phyloP scores from a whole-genome alignment of 2,797 vertebrate genomes.

The Antennarius maculatus region DNA sequence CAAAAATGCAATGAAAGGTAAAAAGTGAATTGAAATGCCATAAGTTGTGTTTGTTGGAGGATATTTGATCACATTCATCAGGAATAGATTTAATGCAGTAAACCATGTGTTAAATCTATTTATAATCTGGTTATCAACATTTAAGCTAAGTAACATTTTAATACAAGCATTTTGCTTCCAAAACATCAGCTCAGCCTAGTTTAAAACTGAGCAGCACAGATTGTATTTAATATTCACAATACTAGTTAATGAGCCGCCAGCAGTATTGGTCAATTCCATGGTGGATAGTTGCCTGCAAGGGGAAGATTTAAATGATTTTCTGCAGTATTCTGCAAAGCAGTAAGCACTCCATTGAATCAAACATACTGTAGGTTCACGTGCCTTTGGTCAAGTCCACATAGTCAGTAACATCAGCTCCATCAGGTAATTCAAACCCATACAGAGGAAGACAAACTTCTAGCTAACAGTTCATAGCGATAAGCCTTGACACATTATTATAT shows the following conservation, averaged over 20 bases:
- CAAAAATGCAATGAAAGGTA: background rate
- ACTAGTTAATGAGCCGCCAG: slow-evolving; percentile 42
- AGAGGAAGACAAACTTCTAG: background rate
- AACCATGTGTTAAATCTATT: slow-evolving; percentile 27
- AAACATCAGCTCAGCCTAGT: slow-evolving; percentile 42
- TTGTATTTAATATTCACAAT: slow-evolving; percentile 54
- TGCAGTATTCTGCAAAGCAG: background rate
- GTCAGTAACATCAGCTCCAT: slow-evolving; percentile 14
- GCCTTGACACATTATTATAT: background rate
- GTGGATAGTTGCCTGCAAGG: slow-evolving; percentile 23
- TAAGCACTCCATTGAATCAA: slow-evolving; percentile 9
- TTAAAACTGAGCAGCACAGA: slow-evolving; percentile 35
- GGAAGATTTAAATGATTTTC: slow-evolving; percentile 33
- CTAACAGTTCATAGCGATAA: background rate
- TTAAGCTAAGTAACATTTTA: slow-evolving; percentile 43
- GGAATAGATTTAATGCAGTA: slow-evolving; percentile 8
- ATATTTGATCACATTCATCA: slow-evolving; percentile 7
- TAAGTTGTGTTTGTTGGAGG: background rate
- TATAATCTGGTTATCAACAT: slow-evolving; percentile 35
- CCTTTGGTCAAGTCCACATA: slow-evolving; percentile 1
- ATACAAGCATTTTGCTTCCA: slow-evolving; percentile 39
- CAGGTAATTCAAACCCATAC: background rate
- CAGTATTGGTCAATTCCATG: slow-evolving; percentile 18
- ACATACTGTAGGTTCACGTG: background rate
- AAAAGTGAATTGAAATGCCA: background rate